These are phyloP conservation scores for Actinia equina DNA, from an alignment of 64 coral and sea anemone genomes.

Conservation along the genomic window DNA sequence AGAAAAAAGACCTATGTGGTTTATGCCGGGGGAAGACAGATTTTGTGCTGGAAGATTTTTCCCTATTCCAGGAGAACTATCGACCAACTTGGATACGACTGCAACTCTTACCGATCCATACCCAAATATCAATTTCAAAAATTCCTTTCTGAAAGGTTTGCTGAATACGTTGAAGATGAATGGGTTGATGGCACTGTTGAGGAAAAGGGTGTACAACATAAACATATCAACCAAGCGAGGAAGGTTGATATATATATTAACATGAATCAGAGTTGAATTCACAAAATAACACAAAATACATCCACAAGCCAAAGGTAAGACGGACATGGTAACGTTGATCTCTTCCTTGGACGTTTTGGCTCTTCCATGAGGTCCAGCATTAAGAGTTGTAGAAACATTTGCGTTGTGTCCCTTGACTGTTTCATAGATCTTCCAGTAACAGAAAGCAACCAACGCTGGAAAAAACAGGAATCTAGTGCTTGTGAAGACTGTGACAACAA, in stretches of 20 bases:
- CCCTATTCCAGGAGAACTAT: too few species aligned
- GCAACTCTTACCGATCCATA: background rate
- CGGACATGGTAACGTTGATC: background rate
- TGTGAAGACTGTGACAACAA: background rate
- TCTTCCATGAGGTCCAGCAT: background rate
- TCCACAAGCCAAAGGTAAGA: background rate
- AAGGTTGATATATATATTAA: background rate
- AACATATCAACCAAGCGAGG: background rate
- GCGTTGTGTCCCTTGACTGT: background rate
- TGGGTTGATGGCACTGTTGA: conserved; percentile 18
- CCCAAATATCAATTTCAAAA: background rate
- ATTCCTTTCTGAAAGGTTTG: conserved; percentile 27
- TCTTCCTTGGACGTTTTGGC: background rate
- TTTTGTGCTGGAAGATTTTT: too few species aligned
- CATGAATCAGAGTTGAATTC: background rate
- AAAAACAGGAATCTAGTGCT: background rate
- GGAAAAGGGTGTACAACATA: background rate
- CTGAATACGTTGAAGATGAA: conserved; percentile 19
- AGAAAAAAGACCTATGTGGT: too few species aligned
- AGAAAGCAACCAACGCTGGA: background rate
- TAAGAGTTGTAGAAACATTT: background rate
- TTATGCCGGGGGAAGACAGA: too few species aligned
- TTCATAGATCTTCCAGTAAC: conserved; percentile 7
- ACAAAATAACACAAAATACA: background rate
- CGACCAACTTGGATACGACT: background rate